Conservation (phyloP, 2,888 invertebrate species). For the Sarcophaga rosellei region DNA sequence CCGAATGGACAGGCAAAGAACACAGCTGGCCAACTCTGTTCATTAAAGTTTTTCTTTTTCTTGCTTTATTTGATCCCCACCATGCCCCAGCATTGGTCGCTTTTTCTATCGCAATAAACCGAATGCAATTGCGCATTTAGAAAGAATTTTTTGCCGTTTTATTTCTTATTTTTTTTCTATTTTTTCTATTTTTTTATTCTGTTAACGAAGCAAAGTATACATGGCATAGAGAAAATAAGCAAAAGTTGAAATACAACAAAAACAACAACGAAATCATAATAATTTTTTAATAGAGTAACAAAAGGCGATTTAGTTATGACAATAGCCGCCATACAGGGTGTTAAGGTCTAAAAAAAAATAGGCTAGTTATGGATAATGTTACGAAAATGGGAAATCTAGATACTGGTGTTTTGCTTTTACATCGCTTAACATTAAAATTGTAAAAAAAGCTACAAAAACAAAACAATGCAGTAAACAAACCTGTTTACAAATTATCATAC, state of each 20-base stretch:
- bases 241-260: conserved; percentile 29
- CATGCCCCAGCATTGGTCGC: not conserved
- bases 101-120: conserved; percentile 45
- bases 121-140: conserved; percentile 66
- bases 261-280: conserved; percentile 45
- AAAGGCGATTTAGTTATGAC: conserved; percentile 56
- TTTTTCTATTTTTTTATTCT: too few relatives aligned
- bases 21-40: conserved; percentile 69
- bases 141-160: conserved; percentile 4
- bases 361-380: too few relatives aligned
- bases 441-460: too few relatives aligned
- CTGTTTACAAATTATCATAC: too few relatives aligned
- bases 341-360: not conserved
- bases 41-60: conserved; percentile 15
- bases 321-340: conserved; percentile 43
- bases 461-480: too few relatives aligned
- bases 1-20: conserved; percentile 61
- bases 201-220: too few relatives aligned
- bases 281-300: conserved; percentile 60
- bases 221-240: conserved; percentile 21
- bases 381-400: too few relatives aligned
- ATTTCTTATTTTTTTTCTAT: not conserved
- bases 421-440: too few relatives aligned
- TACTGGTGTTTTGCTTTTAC: too few relatives aligned
- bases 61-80: not conserved